Evolutionary conservation across 2,888 invertebrate species (phyloP), one percentile per base, ranked within the genome.

Genomic region (Chirona hameri): DNA sequence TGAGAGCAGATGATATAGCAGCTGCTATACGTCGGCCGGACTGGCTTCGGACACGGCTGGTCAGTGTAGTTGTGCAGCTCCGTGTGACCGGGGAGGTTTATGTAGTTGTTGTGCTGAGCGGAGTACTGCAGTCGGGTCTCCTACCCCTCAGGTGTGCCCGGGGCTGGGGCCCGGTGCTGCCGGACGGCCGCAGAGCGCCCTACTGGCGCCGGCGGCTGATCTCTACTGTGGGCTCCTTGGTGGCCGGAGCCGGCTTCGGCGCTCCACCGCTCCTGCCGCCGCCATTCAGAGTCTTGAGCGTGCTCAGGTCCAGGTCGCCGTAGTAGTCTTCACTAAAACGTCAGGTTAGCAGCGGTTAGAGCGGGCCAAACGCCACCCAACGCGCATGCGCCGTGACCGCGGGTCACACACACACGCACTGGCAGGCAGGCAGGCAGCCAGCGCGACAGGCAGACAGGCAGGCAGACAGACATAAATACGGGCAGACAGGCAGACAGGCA

Each of bases 281-380:
- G 72, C 72, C 65, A 3, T 27, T 69, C 18, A 83, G 80, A 24
- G 81, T 84, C 81, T 83, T 84, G 81, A 86, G 84, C 31, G 84
- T 84, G 46, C 82, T 83, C 79, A 86, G 82, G 83, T 86, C 86
- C 65, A 86, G 83, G 79, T 86, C 85, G 10, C 86, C 86, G 83
- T 86, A 86, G 85, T 86, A 86, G 79, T 86, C 85, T 84, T 85
- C 85, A 83, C 86, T 86, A 83, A 27, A 84, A 85, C n/a, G 72
- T 72, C 72, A 72, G 72, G 72, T 72, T 72, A 72, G 72, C 72
- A 18, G 15, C 29, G 15, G 72, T 72, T 15, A 72, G 27, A 10
- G n/a, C 57, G 57, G 57, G 3, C 12, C 18, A 14, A 15, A 21
- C 57, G 72, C 65, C 3, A 48, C 46, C 9, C 46, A n/a, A n/a